A percentile compares a stretch with the other conserved stretches of the same genome.
These are phyloP conservation scores for Noctilio leporinus DNA, from an alignment of 2,113 vertebrate genomes.

Conservation along the genomic window DNA sequence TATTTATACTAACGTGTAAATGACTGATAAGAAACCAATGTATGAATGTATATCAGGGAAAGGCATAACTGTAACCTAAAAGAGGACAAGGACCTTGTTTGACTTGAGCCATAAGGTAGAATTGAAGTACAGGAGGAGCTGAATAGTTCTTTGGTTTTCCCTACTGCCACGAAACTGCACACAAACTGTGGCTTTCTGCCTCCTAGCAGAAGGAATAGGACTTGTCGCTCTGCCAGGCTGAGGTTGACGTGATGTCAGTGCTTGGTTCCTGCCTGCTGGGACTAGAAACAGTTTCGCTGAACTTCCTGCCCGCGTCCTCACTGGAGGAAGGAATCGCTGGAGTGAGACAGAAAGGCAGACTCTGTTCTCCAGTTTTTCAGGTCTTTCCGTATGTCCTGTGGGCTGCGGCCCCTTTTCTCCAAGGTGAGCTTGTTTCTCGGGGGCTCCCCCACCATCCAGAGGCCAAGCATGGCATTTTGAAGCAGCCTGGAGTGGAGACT, in stretches of 20 bases:
- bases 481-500: not conserved
- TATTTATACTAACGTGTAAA: constrained; percentile 12
- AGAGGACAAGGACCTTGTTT: not conserved
- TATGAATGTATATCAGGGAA: not conserved
- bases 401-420: not conserved
- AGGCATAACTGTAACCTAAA: not conserved
- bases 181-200: constrained; percentile 51
- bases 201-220: not conserved
- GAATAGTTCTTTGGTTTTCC: not conserved
- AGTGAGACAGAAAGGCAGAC: not conserved
- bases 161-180: constrained; percentile 45
- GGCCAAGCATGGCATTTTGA: not conserved
- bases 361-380: not conserved
- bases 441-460: not conserved
- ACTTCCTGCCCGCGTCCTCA: not conserved
- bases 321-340: not conserved
- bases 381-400: not conserved
- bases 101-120: not conserved
- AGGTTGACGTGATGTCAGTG: not conserved
- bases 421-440: not conserved
- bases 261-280: not conserved
- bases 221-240: not conserved
- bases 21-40: not conserved
- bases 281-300: not conserved
- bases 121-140: not conserved